Conservation (phyloP, 2,888 invertebrate genomes). For the Rotaria sp. region DNA sequence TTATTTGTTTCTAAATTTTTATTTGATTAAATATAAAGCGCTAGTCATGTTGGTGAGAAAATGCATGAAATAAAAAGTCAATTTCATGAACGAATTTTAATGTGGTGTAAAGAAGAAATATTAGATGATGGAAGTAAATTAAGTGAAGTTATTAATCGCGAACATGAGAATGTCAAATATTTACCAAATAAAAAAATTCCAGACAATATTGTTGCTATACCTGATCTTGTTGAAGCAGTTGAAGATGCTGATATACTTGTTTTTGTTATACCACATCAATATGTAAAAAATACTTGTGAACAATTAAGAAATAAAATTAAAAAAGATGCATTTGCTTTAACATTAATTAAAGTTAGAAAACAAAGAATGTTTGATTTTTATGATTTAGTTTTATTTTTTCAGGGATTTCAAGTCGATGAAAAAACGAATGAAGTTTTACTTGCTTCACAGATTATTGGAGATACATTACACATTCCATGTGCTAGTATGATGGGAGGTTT, state of each 20-base stretch:
- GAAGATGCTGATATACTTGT: slow-evolving; percentile 85
- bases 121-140: slow-evolving; percentile 74
- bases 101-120: slow-evolving; percentile 63
- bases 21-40: not conserved
- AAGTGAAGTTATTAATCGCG: slow-evolving; percentile 92
- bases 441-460: slow-evolving; percentile 85
- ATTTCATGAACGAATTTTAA: not conserved
- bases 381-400: slow-evolving; percentile 42
- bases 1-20: not conserved
- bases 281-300: slow-evolving; percentile 61
- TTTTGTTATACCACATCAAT: slow-evolving; percentile 95
- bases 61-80: not conserved
- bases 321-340: slow-evolving; percentile 78
- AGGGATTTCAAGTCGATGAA: slow-evolving; percentile 47
- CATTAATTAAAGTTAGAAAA: slow-evolving; percentile 71
- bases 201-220: slow-evolving; percentile 84
- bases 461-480: slow-evolving; percentile 78
- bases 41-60: not conserved
- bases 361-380: no score
- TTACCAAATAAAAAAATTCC: slow-evolving; percentile 88
- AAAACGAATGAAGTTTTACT: slow-evolving; percentile 65
- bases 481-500: slow-evolving; percentile 83
- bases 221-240: slow-evolving; percentile 80
- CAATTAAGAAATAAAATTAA: slow-evolving; percentile 80
- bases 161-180: slow-evolving; percentile 96